A percentile compares a stretch with the other conserved stretches of the same genome.
These are phyloP conservation scores for Hyles lineata DNA, from an alignment of 2,888 invertebrate genomes.

Conservation along the genomic window DNA sequence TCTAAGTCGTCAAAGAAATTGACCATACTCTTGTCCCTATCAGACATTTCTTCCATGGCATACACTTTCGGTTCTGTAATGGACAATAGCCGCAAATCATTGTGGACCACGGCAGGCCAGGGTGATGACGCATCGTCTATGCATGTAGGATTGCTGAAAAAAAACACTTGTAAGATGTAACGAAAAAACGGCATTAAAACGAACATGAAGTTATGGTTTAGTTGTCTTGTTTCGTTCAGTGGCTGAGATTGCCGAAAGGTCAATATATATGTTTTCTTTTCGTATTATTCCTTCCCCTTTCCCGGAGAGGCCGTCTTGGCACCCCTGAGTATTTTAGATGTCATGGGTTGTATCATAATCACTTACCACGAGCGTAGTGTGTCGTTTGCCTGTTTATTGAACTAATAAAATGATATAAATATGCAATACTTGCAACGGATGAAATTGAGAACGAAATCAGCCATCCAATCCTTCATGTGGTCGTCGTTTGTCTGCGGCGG, in stretches of 20 bases:
- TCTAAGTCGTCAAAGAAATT: background rate
- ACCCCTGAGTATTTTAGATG: no score
- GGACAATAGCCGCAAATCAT: background rate
- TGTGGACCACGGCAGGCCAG: slow-evolving; percentile 19
- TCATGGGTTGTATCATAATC: no score
- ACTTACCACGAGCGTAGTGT: no score
- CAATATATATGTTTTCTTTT: no score
- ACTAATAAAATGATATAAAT: background rate
- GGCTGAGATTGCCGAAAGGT: no score
- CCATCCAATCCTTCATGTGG: slow-evolving; percentile 44
- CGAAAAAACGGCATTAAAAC: no score
- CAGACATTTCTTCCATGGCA: slow-evolving; percentile 29
- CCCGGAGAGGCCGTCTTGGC: no score
- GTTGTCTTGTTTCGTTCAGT: no score
- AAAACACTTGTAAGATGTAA: background rate
- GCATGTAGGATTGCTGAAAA: slow-evolving; percentile 31
- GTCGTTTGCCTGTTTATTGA: no score
- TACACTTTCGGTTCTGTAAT: slow-evolving; percentile 19
- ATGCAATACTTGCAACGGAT: slow-evolving; percentile 41
- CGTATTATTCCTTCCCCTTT: no score
- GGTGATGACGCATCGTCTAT: slow-evolving; percentile 24
- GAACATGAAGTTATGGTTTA: background rate
- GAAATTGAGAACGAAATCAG: slow-evolving; percentile 42
- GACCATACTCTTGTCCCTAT: slow-evolving; percentile 36
- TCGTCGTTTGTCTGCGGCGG: slow-evolving; percentile 40